These are phyloP conservation scores for Biston betularia DNA, from an alignment of 2,888 invertebrate species.

Conservation along the genomic window DNA sequence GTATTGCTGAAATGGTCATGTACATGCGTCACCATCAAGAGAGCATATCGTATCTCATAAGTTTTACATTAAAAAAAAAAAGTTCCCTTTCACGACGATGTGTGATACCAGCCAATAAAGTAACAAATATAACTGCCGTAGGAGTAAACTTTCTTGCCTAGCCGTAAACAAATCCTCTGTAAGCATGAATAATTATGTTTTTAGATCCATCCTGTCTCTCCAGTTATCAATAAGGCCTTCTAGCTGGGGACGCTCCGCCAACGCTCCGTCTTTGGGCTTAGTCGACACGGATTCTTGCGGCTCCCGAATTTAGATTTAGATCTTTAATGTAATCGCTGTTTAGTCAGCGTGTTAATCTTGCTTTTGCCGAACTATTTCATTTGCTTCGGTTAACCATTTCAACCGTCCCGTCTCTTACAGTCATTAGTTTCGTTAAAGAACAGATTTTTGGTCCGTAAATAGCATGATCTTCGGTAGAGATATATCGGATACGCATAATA, in stretches of 20 bases:
- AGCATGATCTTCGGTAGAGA: background rate
- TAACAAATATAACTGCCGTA: constrained; percentile 8
- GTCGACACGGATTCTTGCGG: constrained; percentile 64
- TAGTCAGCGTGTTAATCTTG: constrained; percentile 61
- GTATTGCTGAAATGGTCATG: too few species aligned
- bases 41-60: too few species aligned
- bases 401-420: background rate
- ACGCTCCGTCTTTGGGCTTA: constrained; percentile 76
- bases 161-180: constrained; percentile 49
- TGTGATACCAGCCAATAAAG: background rate
- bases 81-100: background rate
- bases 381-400: background rate
- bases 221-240: constrained; percentile 61
- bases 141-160: constrained; percentile 28
- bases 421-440: constrained; percentile 14
- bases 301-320: constrained; percentile 74
- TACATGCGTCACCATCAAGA: too few species aligned
- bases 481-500: constrained; percentile 9
- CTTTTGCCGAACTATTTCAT: constrained; percentile 45
- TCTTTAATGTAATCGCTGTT: constrained; percentile 73
- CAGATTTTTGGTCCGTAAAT: background rate
- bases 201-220: constrained; percentile 40
- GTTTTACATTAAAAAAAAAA: too few species aligned
- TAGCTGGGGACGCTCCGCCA: constrained; percentile 53
- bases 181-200: constrained; percentile 60